Percentiles rank a stretch among this genome's conserved stretches.
These are phyloP conservation scores for Thalpophila matura DNA, from an alignment of 2,888 invertebrate genomes.

Conservation along the genomic window DNA sequence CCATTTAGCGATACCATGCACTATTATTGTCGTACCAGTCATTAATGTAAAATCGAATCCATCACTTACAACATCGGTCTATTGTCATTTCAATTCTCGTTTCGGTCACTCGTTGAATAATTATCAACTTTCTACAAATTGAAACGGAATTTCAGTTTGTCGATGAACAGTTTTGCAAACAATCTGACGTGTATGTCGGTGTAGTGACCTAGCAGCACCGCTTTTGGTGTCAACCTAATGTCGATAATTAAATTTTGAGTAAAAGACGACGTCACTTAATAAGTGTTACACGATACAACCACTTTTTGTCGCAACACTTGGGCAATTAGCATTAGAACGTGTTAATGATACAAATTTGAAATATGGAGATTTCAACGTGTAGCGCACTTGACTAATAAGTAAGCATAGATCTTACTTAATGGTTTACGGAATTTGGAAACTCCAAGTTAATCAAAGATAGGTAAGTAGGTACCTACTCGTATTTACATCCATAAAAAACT, in stretches of 20 bases:
- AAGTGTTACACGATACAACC: slow-evolving; percentile 85
- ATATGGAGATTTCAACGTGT: slow-evolving; percentile 76
- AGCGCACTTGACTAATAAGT: slow-evolving; percentile 63
- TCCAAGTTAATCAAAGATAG: slow-evolving; percentile 31
- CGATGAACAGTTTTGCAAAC: slow-evolving; percentile 83
- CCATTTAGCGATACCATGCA: slow-evolving; percentile 82
- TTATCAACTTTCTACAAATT: slow-evolving; percentile 86
- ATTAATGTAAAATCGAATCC: slow-evolving; percentile 82
- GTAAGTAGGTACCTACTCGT: no score
- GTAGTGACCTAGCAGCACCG: slow-evolving; percentile 68
- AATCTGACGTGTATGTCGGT: slow-evolving; percentile 65
- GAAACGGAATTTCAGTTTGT: slow-evolving; percentile 74
- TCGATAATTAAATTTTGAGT: slow-evolving; percentile 89
- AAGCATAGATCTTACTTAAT: slow-evolving; percentile 38
- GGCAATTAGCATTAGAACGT: slow-evolving; percentile 86
- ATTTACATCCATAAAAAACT: slow-evolving; percentile 24
- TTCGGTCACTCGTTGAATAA: slow-evolving; percentile 68
- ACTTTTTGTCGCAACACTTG: slow-evolving; percentile 79
- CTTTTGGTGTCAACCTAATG: slow-evolving; percentile 85
- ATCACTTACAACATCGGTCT: slow-evolving; percentile 72
- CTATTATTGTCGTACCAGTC: slow-evolving; percentile 80
- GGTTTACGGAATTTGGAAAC: slow-evolving; percentile 45
- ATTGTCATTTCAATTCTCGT: slow-evolving; percentile 71
- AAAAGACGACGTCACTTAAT: slow-evolving; percentile 83
- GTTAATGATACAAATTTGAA: slow-evolving; percentile 86